Percentiles rank a stretch among this genome's conserved stretches.
These are phyloP conservation scores for Heterochromis multidens DNA, from an alignment of 2,113 vertebrate genomes.

Conservation along the genomic window DNA sequence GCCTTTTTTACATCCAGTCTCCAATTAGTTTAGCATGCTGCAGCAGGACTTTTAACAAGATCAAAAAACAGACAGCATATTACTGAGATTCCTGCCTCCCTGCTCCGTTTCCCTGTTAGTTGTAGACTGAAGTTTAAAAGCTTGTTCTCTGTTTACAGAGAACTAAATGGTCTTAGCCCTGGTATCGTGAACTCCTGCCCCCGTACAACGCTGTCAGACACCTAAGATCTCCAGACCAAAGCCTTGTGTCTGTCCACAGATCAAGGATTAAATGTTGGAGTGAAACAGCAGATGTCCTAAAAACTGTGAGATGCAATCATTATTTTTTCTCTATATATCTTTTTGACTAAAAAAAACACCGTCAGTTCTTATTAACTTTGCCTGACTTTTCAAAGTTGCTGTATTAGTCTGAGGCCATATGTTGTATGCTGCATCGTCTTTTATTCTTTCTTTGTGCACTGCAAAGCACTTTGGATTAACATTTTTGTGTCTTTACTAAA, in stretches of 20 bases:
- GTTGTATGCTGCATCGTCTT: too few species aligned
- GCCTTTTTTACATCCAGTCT: neutral
- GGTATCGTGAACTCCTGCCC: neutral
- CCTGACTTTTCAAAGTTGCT: neutral
- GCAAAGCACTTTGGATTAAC: too few species aligned
- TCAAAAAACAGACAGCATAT: neutral
- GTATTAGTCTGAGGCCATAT: too few species aligned
- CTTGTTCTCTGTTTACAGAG: neutral
- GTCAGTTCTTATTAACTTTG: neutral
- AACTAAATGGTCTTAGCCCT: neutral
- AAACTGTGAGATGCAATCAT: neutral
- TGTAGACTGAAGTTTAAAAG: neutral
- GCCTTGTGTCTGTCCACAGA: neutral
- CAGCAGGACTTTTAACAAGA: neutral
- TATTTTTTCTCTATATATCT: neutral
- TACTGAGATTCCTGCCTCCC: neutral
- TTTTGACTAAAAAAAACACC: neutral
- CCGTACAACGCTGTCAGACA: neutral
- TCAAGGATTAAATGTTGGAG: neutral
- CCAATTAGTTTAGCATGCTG: neutral
- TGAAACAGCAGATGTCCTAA: neutral
- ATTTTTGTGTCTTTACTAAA: too few species aligned
- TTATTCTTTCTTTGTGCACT: too few species aligned
- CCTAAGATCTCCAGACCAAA: neutral
- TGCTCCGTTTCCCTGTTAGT: neutral